Base-by-base conservation (phyloP, 2,888 invertebrate species). In the Caenorhabditis sp. region DNA sequence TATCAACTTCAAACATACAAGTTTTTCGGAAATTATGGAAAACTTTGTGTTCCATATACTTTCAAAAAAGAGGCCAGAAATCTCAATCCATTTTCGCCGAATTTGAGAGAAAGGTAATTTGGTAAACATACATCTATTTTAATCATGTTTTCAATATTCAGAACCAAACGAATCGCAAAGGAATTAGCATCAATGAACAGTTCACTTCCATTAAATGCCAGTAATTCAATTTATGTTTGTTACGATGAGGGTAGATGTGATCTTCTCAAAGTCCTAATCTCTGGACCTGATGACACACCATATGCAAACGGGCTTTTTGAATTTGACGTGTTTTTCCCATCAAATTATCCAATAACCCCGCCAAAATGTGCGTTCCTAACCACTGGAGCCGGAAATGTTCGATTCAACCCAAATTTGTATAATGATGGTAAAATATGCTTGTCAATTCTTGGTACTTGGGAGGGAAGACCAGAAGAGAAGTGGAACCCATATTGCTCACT, bases 331-430 rank as follows among this genome's bases (percentile, higher is more conserved):
- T 87, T 87, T 73, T 87, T 88, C 76, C 87, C 87, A n/a, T 77
- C 77, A 57, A 77, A 62, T 78, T 91, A 91, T 80, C 92, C 92
- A 0, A 90, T 91, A 67, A 86, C 89, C 69, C 90, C 91, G 7
- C 92, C 91, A 0, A 88, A 91, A 78, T 91, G 91, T 3, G 90
- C 90, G 72, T 89, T 91, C 56, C 89, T 91, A 88, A 92, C 91
- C 0, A 92, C 91, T 3, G 91, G 91, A 49, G 90, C 89, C 52
- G 91, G 91, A 17, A 89, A 87, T 68, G 91, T 92, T 27, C 88
- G 91, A 56, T 92, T 92, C 87, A 92, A 92, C 85, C 91, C 91
- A 26, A 92, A 92, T 85, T 84, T 92, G 10, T 92, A 92, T 87
- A 90, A 90, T 81, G 91, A 90, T 86, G 91, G 92, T 49, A 91